Evolutionary conservation across 2,113 vertebrate species (phyloP).

Genomic region (Leptosomus discolor): DNA sequence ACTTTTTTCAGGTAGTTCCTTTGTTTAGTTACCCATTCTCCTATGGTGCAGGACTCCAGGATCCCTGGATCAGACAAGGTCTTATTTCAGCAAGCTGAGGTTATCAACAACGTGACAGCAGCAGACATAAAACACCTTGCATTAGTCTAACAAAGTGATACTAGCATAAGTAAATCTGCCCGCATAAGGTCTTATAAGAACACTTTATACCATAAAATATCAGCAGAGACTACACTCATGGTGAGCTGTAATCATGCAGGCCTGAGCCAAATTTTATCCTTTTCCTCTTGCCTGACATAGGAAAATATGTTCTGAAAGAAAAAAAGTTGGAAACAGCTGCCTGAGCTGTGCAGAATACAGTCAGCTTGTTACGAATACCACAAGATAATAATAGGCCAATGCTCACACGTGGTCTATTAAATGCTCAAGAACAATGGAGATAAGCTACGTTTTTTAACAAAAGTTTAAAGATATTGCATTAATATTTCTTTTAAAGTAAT

Average conservation of each 20-base stretch:
- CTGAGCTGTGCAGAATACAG: neutral
- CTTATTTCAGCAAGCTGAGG: neutral
- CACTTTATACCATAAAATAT: neutral
- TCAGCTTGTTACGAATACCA: neutral
- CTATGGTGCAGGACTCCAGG: neutral
- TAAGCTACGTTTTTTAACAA: neutral
- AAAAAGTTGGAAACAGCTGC: neutral
- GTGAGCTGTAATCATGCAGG: neutral
- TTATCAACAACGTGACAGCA: neutral
- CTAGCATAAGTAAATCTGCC: neutral
- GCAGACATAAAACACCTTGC: neutral
- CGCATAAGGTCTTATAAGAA: neutral
- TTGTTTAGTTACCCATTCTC: neutral
- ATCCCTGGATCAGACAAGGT: neutral
- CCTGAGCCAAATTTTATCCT: neutral
- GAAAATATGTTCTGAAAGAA: neutral
- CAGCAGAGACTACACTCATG: neutral
- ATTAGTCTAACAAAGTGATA: neutral
- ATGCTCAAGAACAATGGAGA: neutral
- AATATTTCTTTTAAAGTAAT: neutral
- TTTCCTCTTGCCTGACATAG: neutral
- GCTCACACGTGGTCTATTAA: neutral
- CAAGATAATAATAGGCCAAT: too few species aligned
- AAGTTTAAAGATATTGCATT: neutral
- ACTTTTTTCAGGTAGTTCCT: neutral